A percentile compares a stretch with the other conserved stretches of the same genome.
phyloP scores from a whole-genome alignment of 2,888 invertebrate species.

The Calephelis perditalis region DNA sequence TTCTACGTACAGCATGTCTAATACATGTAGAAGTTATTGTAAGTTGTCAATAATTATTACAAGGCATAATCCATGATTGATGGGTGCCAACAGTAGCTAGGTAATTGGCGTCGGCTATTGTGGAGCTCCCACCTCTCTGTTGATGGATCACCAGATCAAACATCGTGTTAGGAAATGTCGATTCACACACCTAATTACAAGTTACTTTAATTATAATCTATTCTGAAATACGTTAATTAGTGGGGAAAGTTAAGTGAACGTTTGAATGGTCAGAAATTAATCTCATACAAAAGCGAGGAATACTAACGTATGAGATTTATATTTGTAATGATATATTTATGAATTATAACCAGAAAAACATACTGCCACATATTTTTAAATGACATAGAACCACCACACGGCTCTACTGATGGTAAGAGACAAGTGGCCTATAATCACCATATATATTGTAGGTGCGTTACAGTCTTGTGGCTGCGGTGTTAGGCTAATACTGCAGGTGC shows the following conservation, averaged over 20 bases:
- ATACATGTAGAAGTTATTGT: conserved; percentile 37
- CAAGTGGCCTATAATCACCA: too few species aligned
- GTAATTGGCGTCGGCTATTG: conserved; percentile 62
- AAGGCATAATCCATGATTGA: conserved; percentile 63
- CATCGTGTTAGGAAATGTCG: conserved; percentile 31
- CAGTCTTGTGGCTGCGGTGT: too few species aligned
- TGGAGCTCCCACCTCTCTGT: conserved; percentile 37
- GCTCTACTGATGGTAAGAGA: too few species aligned
- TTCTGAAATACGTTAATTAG: conserved; percentile 15
- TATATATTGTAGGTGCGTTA: too few species aligned
- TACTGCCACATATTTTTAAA: too few species aligned
- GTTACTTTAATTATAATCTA: conserved; percentile 50
- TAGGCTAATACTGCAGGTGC: too few species aligned
- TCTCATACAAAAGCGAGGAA: too few species aligned
- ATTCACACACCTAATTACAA: conserved; percentile 53
- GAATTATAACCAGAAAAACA: too few species aligned
- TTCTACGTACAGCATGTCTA: not conserved
- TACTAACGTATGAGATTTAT: too few species aligned
- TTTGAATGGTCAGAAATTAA: too few species aligned
- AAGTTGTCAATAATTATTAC: conserved; percentile 66
- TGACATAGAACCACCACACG: too few species aligned
- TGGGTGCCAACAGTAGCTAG: conserved; percentile 61
- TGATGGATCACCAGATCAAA: conserved; percentile 47
- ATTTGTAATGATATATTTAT: too few species aligned
- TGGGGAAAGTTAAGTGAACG: conserved; percentile 20